Evolutionary conservation across 2,888 invertebrate genomes (phyloP).

Genomic region (Hoplodrina ambigua): DNA sequence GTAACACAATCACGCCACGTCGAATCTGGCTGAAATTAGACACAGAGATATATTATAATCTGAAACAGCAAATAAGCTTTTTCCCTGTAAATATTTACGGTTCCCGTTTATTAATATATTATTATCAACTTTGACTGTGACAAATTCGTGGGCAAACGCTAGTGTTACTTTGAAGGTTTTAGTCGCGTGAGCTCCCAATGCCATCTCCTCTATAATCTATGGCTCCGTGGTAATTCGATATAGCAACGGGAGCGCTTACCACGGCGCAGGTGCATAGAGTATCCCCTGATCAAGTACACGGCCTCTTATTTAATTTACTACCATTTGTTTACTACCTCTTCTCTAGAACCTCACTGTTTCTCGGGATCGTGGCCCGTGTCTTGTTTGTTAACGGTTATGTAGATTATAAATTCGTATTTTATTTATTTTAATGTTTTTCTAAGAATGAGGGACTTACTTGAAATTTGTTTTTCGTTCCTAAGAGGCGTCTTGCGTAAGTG

Average conservation of each 20-base stretch:
- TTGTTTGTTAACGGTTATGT: conserved; percentile 57
- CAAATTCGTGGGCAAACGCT: no score
- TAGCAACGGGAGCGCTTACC: conserved; percentile 62
- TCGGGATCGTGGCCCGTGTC: conserved; percentile 46
- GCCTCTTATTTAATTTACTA: conserved; percentile 47
- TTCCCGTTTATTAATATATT: no score
- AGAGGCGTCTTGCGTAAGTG: conserved; percentile 32
- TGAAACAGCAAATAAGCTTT: no score
- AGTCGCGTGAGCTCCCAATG: neutral
- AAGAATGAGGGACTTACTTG: conserved; percentile 40
- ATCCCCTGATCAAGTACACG: conserved; percentile 55
- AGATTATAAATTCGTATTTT: conserved; percentile 50
- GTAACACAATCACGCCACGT: no score
- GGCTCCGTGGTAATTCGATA: conserved; percentile 59
- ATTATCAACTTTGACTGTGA: no score
- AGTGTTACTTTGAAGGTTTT: neutral
- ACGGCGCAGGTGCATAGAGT: conserved; percentile 63
- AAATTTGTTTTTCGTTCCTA: conserved; percentile 29
- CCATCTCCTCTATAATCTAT: conserved; percentile 52
- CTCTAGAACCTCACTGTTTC: conserved; percentile 52
- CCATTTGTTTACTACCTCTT: conserved; percentile 53
- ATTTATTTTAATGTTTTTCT: conserved; percentile 57
- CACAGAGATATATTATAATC: no score
- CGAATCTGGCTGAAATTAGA: no score
- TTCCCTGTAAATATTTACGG: no score